A percentile compares a stretch with the other conserved stretches of the same genome.
Conservation (phyloP, 2,797 vertebrate species). For the Muraenolepis orangiensis region DNA sequence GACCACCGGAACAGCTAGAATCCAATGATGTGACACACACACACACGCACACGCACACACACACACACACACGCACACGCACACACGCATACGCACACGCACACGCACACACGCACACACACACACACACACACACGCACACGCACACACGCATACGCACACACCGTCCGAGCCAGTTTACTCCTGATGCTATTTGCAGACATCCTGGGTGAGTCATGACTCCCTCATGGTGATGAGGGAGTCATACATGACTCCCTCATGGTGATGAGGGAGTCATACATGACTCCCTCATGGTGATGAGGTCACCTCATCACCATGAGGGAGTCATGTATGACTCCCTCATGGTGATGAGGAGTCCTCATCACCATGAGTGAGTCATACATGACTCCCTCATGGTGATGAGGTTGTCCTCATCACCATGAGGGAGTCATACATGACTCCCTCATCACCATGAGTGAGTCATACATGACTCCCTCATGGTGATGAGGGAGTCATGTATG, state of each 20-base stretch:
- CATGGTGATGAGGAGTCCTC: no score
- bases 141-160: no score
- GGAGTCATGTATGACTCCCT: not conserved
- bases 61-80: no score
- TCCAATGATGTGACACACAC: constrained; percentile 94
- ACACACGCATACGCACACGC: no score
- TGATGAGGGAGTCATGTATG: no score
- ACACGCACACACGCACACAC: no score
- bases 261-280: not conserved
- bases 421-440: not conserved
- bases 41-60: not conserved
- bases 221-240: not conserved
- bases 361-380: no score
- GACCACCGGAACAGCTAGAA: no score
- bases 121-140: not conserved
- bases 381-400: not conserved
- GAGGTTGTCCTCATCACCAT: not conserved
- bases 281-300: not conserved
- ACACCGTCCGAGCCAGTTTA: not conserved
- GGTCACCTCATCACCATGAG: not conserved
- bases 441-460: not conserved
- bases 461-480: not conserved
- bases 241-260: not conserved
- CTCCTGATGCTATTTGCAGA: not conserved
- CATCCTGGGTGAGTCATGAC: no score